Conservation (phyloP, 2,797 vertebrate species). For the Lemur catta region DNA sequence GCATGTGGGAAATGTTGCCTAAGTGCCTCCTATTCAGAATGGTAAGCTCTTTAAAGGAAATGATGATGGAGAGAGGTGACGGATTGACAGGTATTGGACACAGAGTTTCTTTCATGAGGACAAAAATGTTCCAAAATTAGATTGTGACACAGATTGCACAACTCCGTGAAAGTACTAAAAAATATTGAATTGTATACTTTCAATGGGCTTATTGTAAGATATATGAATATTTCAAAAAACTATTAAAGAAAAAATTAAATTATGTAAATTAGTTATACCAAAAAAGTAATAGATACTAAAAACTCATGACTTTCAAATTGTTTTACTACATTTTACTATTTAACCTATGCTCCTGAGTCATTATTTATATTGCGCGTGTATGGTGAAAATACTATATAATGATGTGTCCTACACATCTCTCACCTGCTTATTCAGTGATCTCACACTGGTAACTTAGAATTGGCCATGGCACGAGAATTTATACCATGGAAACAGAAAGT, state of each 20-base stretch:
- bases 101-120: neutral
- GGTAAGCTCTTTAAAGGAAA: neutral
- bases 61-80: rapidly evolving
- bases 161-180: neutral
- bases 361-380: too few relatives aligned
- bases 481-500: neutral
- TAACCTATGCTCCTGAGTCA: neutral
- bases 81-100: neutral
- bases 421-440: too few relatives aligned
- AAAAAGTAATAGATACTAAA: neutral
- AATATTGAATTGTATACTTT: neutral
- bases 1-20: neutral
- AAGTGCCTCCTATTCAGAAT: neutral
- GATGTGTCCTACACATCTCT: too few relatives aligned
- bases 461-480: neutral
- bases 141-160: neutral
- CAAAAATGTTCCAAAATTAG: neutral
- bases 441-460: neutral
- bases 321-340: neutral
- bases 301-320: neutral
- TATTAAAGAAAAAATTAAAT: neutral
- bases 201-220: neutral
- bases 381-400: neutral
- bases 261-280: neutral
- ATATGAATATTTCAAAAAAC: neutral